Base-by-base conservation (phyloP, 2,113 vertebrate genomes). In the Scopus umbretta region DNA sequence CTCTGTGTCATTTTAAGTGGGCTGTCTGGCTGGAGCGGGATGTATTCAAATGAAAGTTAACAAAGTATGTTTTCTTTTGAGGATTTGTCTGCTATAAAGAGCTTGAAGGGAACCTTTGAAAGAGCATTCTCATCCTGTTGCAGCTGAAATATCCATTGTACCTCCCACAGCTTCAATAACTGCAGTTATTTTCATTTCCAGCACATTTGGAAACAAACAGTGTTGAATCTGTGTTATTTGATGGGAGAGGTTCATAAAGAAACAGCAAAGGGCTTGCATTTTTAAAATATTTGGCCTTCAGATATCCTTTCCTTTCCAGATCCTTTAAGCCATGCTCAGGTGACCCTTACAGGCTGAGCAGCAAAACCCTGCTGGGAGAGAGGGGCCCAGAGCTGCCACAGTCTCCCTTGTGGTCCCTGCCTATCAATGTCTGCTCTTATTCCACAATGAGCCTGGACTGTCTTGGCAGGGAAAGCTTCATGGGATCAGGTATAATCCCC, bases 161-260 rank as follows among this genome's bases (percentile, higher is more conserved):
- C 72, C 87, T 97, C 85, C 88, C 70, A 50, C 80, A 90, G 83
- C 58, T 79, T 80, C 72, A 95, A 82, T 74, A 84, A 88, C 59
- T 73, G 65, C 45, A 74, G 65, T 71, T 97, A 84, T 96, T 96
- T 96, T 93, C 80, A 79, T 80, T 68, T 81, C 93, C 78, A 94
- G 87, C 32, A 61, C 91, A 90, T 97, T 97, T 93, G 90, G 96
- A 96, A 97, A 96, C 85, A 97, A 97, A 87, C 32, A 49, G 13
- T 52, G 22, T 82, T 94, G 59, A 83, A 92, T 94, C 72, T 40
- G 61, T 95, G 97, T 97, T 76, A 82, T 94, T 97, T 71, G 71
- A 92, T 80, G 91, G 67, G 66, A 72, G 58, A 92, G 34, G 82
- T 62, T 96, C 92, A 95, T 96, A 92, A 97, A 95, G 92, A 95